Conservation (phyloP, 2,888 invertebrate species). For the Dryadula phaetusa region DNA sequence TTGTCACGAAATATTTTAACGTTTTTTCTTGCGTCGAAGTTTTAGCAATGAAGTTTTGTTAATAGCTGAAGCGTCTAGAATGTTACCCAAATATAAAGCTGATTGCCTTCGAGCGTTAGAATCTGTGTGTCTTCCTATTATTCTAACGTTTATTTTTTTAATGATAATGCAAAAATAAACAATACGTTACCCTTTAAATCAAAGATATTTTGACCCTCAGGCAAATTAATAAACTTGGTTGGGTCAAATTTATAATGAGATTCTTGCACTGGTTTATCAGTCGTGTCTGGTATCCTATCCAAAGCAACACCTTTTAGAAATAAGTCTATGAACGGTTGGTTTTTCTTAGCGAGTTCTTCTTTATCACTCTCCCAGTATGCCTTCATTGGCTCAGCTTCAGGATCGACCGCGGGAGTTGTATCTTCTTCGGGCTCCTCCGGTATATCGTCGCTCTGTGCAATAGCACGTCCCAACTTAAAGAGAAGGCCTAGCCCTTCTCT, state of each 20-base stretch:
- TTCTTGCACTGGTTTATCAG: slow-evolving; percentile 72
- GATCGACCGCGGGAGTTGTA: slow-evolving; percentile 49
- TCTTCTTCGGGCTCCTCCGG: slow-evolving; percentile 59
- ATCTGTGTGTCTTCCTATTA: slow-evolving; percentile 80
- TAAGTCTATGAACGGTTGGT: slow-evolving; percentile 71
- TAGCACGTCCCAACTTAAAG: slow-evolving; percentile 64
- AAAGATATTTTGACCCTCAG: slow-evolving; percentile 64
- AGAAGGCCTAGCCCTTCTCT: slow-evolving; percentile 78
- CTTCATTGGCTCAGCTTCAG: slow-evolving; percentile 70
- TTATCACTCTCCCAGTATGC: slow-evolving; percentile 79
- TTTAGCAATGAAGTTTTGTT: slow-evolving; percentile 16
- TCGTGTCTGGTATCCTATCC: slow-evolving; percentile 73
- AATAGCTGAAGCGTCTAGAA: slow-evolving; percentile 16
- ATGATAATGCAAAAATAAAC: slow-evolving; percentile 51
- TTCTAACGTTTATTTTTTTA: slow-evolving; percentile 32
- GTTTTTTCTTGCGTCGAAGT: background rate
- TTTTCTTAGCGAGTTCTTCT: slow-evolving; percentile 60
- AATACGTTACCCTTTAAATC: slow-evolving; percentile 75
- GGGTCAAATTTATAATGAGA: slow-evolving; percentile 75
- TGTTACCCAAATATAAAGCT: slow-evolving; percentile 23
- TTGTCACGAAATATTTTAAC: background rate
- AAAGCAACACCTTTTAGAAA: slow-evolving; percentile 67
- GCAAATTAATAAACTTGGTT: slow-evolving; percentile 65
- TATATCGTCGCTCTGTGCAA: slow-evolving; percentile 59
- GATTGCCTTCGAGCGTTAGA: slow-evolving; percentile 35